Percentiles rank a stretch among this genome's conserved stretches.
phyloP scores from a whole-genome alignment of 2,888 invertebrate species.

The Blastobasis lacticolella region DNA sequence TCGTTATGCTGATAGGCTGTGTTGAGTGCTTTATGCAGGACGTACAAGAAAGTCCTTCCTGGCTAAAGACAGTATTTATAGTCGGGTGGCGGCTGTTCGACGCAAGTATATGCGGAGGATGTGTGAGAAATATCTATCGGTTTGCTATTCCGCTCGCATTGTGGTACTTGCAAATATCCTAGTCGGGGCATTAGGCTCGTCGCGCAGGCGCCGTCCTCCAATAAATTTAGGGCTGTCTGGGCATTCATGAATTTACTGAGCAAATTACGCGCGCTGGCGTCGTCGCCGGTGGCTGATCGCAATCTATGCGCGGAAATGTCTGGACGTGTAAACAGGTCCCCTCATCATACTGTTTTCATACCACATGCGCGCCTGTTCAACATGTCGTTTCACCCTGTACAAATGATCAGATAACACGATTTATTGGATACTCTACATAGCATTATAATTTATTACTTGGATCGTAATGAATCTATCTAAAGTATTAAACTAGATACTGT shows the following conservation, averaged over 20 bases:
- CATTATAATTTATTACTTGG: slow-evolving; percentile 13
- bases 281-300: slow-evolving; percentile 51
- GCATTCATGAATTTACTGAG: slow-evolving; percentile 64
- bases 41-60: too few species aligned
- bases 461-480: slow-evolving; percentile 1
- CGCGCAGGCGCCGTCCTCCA: slow-evolving; percentile 62
- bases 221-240: slow-evolving; percentile 70
- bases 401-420: slow-evolving; percentile 32
- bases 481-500: neutral
- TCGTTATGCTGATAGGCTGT: too few species aligned
- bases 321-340: slow-evolving; percentile 47
- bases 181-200: slow-evolving; percentile 35
- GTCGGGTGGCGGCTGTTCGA: too few species aligned
- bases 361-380: slow-evolving; percentile 32
- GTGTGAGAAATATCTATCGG: slow-evolving; percentile 9
- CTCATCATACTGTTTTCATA: slow-evolving; percentile 45
- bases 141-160: slow-evolving; percentile 36
- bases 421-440: slow-evolving; percentile 24
- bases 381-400: slow-evolving; percentile 31
- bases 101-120: too few species aligned
- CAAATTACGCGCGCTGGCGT: slow-evolving; percentile 62
- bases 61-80: too few species aligned
- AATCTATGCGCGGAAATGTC: slow-evolving; percentile 48
- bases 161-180: slow-evolving; percentile 55
- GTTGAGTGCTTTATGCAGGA: too few species aligned